Conservation (phyloP, 2,888 invertebrate species). For the Tetragnatha montana region DNA sequence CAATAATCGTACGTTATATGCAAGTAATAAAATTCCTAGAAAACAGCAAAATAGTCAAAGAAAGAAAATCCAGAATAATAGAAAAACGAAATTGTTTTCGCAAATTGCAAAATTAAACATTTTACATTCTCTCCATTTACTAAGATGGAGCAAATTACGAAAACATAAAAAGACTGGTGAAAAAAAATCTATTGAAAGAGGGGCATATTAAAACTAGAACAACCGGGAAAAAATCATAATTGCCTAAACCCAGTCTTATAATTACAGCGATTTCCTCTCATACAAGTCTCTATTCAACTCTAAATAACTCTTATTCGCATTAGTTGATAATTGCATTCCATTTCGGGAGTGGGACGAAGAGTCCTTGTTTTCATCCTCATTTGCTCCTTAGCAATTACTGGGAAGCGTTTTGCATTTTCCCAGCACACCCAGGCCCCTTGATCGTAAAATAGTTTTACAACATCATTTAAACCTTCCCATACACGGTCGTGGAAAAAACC, state of each 20-base stretch:
- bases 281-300: slow-evolving; percentile 29
- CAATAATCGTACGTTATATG: too few species aligned
- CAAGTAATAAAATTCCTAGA: too few species aligned
- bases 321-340: slow-evolving; percentile 51
- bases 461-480: slow-evolving; percentile 49
- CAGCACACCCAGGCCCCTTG: background rate
- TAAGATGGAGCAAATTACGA: background rate
- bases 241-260: slow-evolving; percentile 1
- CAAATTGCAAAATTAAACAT: slow-evolving; percentile 10
- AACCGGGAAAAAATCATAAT: slow-evolving; percentile 1
- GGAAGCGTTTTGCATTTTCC: slow-evolving; percentile 16
- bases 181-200: background rate
- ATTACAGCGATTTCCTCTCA: slow-evolving; percentile 10
- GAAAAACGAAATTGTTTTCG: slow-evolving; percentile 3
- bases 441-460: slow-evolving; percentile 58
- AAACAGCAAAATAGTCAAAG: background rate
- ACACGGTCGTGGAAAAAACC: slow-evolving; percentile 21
- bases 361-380: background rate
- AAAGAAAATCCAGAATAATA: background rate
- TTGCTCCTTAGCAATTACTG: slow-evolving; percentile 29
- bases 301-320: slow-evolving; percentile 35
- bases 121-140: background rate
- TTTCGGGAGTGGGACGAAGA: background rate
- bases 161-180: background rate
- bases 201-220: slow-evolving; percentile 1